phyloP scores from a whole-genome alignment of 2,888 invertebrate species.

The Phrixothrix hirtus region DNA sequence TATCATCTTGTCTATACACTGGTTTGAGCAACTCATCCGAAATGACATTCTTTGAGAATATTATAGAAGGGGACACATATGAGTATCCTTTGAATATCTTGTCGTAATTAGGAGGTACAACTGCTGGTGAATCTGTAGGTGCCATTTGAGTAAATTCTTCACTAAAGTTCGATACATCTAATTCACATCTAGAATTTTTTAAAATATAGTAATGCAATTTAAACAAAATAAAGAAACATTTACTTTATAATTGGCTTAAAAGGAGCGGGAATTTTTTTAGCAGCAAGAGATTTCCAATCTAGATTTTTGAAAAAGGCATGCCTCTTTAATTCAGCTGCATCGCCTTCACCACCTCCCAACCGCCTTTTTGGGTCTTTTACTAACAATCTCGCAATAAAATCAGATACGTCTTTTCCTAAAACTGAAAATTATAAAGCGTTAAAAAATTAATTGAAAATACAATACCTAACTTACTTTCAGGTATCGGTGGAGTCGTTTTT shows the following conservation, averaged over 20 bases:
- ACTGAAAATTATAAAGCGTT: no score
- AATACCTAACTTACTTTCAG: constrained; percentile 61
- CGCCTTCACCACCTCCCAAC: constrained; percentile 82
- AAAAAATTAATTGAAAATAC: constrained; percentile 22
- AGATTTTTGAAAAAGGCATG: constrained; percentile 86
- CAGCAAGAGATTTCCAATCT: constrained; percentile 82
- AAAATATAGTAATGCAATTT: no score
- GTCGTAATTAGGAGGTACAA: constrained; percentile 82
- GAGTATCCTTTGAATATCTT: constrained; percentile 93
- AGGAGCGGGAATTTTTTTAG: constrained; percentile 80
- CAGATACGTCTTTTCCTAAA: constrained; percentile 73
- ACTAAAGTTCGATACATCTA: constrained; percentile 95
- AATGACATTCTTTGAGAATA: constrained; percentile 79
- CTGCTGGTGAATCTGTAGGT: constrained; percentile 89
- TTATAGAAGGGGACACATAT: constrained; percentile 89
- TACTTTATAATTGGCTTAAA: constrained; percentile 82
- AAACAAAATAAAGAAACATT: constrained; percentile 20
- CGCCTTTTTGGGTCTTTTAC: constrained; percentile 88
- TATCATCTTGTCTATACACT: constrained; percentile 58
- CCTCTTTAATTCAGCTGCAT: constrained; percentile 86
- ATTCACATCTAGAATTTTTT: constrained; percentile 63
- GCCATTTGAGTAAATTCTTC: constrained; percentile 94
- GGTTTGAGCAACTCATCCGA: constrained; percentile 72
- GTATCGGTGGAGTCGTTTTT: constrained; percentile 87
- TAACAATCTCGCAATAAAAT: constrained; percentile 80